Evolutionary conservation across 2,888 invertebrate species (phyloP).

Genomic region (Pristionchus mayeri): DNA sequence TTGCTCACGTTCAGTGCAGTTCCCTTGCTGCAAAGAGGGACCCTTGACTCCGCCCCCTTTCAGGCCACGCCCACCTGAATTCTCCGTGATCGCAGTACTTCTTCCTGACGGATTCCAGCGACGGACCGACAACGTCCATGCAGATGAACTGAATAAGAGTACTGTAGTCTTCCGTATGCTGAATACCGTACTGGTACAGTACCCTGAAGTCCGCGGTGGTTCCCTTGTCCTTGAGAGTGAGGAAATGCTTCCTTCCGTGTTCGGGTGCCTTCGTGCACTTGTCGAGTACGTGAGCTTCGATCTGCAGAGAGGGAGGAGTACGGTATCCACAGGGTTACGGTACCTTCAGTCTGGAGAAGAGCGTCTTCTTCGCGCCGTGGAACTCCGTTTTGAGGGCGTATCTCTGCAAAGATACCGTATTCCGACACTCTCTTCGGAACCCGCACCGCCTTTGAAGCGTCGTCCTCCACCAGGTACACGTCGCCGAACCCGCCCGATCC

Average conservation of each 20-base stretch:
- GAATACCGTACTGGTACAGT: neutral
- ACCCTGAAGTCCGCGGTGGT: conserved; percentile 34
- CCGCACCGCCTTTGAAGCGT: neutral
- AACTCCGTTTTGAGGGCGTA: conserved; percentile 31
- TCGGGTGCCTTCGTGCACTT: conserved; percentile 23
- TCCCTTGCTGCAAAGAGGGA: conserved; percentile 20
- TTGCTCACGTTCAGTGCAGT: conserved; percentile 39
- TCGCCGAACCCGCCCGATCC: conserved; percentile 40
- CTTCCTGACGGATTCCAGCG: conserved; percentile 33
- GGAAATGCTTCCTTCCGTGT: neutral
- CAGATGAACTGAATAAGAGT: conserved; percentile 41
- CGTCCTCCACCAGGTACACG: conserved; percentile 39
- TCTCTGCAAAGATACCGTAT: conserved; percentile 20
- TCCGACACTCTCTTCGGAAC: neutral
- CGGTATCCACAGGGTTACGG: neutral
- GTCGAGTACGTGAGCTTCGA: conserved; percentile 32
- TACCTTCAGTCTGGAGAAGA: conserved; percentile 35
- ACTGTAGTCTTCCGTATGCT: neutral
- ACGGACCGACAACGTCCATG: conserved; percentile 42
- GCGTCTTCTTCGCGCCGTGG: conserved; percentile 21
- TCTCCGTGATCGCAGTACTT: neutral
- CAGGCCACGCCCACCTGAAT: conserved; percentile 16
- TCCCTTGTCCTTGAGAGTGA: conserved; percentile 37
- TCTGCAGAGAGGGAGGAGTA: neutral
- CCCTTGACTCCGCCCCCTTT: neutral